Evolutionary conservation across 2,113 vertebrate species (phyloP).

Genomic region (Phrynosoma platyrhinos): DNA sequence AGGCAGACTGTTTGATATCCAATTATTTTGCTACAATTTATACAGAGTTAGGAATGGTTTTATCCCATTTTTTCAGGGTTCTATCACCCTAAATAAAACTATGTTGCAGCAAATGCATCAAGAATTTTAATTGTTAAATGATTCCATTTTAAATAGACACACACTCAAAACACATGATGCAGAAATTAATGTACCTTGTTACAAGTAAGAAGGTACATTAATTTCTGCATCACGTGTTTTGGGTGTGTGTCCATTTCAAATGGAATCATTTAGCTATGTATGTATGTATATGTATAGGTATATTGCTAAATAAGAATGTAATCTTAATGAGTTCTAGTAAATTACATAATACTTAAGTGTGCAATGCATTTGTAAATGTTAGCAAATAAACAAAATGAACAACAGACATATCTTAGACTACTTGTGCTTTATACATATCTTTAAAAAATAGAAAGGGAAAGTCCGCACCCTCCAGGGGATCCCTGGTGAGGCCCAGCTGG

Average conservation of each 20-base stretch:
- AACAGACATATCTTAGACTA: not conserved
- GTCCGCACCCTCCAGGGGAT: slow-evolving; percentile 92
- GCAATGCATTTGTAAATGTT: not conserved
- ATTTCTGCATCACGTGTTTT: not conserved
- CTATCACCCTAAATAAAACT: not conserved
- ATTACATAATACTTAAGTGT: not conserved
- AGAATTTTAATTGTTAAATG: too few relatives aligned
- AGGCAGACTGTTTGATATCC: not conserved
- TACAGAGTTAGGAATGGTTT: not conserved
- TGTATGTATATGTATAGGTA: too few relatives aligned
- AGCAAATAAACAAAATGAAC: not conserved
- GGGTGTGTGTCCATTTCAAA: too few relatives aligned
- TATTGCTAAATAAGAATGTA: too few relatives aligned
- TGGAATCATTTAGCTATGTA: too few relatives aligned
- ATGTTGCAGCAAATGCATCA: not conserved
- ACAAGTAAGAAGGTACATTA: not conserved
- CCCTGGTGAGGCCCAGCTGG: slow-evolving; percentile 96
- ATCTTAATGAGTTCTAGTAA: too few relatives aligned
- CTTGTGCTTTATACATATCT: slow-evolving; percentile 8
- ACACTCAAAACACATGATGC: not conserved
- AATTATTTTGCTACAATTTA: not conserved
- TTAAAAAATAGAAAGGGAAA: slow-evolving; percentile 36
- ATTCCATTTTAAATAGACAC: too few relatives aligned
- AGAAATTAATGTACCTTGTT: not conserved
- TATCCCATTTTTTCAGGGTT: not conserved